Evolutionary conservation across 1,140 invertebrate genomes (phyloP).

Genomic region (Drosophila pruinosa): DNA sequence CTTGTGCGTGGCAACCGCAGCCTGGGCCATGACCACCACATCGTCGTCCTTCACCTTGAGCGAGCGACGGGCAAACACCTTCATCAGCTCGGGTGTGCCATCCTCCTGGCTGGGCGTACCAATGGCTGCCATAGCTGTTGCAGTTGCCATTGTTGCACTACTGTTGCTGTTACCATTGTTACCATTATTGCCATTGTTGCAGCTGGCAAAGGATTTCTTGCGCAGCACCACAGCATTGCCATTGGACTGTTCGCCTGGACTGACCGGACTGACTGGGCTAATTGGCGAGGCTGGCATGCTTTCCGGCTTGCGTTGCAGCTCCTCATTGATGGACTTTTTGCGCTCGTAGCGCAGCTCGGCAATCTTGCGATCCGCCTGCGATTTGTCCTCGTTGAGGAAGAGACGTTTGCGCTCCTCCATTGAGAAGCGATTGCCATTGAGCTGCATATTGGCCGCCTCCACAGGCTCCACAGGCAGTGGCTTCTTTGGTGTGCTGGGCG

Average conservation of each 20-base stretch:
- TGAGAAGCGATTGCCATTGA: slow-evolving; percentile 53
- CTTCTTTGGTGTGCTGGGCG: slow-evolving; percentile 30
- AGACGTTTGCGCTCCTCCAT: slow-evolving; percentile 73
- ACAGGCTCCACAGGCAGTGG: neutral
- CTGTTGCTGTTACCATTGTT: neutral
- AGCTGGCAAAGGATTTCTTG: slow-evolving; percentile 84
- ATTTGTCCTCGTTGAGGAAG: slow-evolving; percentile 66
- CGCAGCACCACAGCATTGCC: slow-evolving; percentile 83
- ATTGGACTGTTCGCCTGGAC: slow-evolving; percentile 29
- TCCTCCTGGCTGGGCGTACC: slow-evolving; percentile 83
- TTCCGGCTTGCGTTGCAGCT: slow-evolving; percentile 45
- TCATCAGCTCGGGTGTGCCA: slow-evolving; percentile 90
- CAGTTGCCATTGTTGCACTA: neutral
- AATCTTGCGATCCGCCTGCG: slow-evolving; percentile 55
- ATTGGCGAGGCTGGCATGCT: slow-evolving; percentile 23
- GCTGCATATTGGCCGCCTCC: neutral
- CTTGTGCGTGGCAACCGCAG: slow-evolving; percentile 46
- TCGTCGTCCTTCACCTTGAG: slow-evolving; percentile 89
- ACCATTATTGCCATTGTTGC: slow-evolving; percentile 21
- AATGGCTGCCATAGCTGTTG: neutral
- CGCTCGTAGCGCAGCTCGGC: slow-evolving; percentile 58
- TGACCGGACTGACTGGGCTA: slow-evolving; percentile 20
- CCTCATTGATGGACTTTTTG: slow-evolving; percentile 61
- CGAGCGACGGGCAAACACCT: slow-evolving; percentile 90
- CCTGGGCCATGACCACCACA: slow-evolving; percentile 84